Conservation (phyloP, 2,888 invertebrate species). For the Amblyjoppa fuscipennis region DNA sequence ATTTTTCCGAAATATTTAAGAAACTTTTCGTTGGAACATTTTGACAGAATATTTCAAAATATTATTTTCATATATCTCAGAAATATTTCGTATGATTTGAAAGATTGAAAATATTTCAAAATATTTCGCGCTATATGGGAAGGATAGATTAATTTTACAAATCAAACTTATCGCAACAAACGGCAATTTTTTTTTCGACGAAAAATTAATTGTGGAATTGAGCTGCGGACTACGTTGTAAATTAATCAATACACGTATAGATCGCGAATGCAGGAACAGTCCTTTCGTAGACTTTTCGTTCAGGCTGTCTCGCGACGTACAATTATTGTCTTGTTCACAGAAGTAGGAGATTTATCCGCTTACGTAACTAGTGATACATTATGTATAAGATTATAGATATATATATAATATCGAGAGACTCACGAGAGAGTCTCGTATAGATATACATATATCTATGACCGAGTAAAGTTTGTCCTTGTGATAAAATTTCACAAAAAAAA, state of each 20-base stretch:
- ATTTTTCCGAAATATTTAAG: too few species aligned
- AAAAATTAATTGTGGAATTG: background rate
- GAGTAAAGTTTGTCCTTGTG: constrained; percentile 61
- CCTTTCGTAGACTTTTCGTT: constrained; percentile 46
- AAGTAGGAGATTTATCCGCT: constrained; percentile 80
- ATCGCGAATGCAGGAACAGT: constrained; percentile 14
- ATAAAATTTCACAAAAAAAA: constrained; percentile 26
- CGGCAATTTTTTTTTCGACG: background rate
- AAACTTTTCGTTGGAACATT: too few species aligned
- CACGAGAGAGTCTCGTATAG: background rate
- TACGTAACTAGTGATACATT: constrained; percentile 70
- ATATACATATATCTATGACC: constrained; percentile 56
- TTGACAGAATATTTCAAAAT: too few species aligned
- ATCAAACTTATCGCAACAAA: background rate
- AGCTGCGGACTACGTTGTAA: background rate
- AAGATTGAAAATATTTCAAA: too few species aligned
- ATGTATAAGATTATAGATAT: constrained; percentile 54
- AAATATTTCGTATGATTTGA: too few species aligned
- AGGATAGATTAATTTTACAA: background rate
- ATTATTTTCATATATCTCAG: too few species aligned
- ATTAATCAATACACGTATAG: background rate
- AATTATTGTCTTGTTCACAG: constrained; percentile 82
- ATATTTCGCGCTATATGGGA: too few species aligned
- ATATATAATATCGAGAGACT: constrained; percentile 41
- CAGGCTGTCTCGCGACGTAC: constrained; percentile 67